Conservation (phyloP, 1,140 invertebrate species). For the Linepithema humile region DNA sequence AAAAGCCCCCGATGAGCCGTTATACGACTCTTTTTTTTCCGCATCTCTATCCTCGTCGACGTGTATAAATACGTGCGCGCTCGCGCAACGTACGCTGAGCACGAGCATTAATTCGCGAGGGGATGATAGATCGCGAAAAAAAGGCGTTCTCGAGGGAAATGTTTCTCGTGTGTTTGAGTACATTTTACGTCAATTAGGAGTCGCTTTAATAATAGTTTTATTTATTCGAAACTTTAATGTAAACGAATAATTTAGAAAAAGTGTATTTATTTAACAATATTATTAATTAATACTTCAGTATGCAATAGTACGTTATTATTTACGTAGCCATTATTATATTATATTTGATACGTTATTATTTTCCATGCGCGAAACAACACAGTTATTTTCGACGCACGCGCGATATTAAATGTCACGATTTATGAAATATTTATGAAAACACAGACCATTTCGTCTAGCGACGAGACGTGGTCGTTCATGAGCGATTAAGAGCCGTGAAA, state of each 20-base stretch:
- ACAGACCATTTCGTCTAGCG: background rate
- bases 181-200: background rate
- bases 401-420: background rate
- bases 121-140: conserved; percentile 47
- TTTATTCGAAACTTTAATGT: background rate
- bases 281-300: too few species aligned
- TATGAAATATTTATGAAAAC: conserved; percentile 39
- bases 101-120: conserved; percentile 56
- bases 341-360: too few species aligned
- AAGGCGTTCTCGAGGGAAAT: conserved; percentile 52
- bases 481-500: conserved; percentile 29
- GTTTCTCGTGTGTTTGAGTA: conserved; percentile 35
- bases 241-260: background rate
- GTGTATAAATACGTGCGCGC: conserved; percentile 19
- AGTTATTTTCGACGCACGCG: background rate
- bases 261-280: background rate
- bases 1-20: conserved; percentile 73
- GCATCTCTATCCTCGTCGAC: conserved; percentile 29
- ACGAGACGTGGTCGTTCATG: background rate
- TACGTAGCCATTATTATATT: too few species aligned
- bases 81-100: conserved; percentile 19
- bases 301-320: too few species aligned
- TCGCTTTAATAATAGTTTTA: conserved; percentile 16
- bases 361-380: background rate
- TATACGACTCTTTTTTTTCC: conserved; percentile 63